Conservation (phyloP, 1,140 invertebrate species). For the Zaprionus gabonicus region DNA sequence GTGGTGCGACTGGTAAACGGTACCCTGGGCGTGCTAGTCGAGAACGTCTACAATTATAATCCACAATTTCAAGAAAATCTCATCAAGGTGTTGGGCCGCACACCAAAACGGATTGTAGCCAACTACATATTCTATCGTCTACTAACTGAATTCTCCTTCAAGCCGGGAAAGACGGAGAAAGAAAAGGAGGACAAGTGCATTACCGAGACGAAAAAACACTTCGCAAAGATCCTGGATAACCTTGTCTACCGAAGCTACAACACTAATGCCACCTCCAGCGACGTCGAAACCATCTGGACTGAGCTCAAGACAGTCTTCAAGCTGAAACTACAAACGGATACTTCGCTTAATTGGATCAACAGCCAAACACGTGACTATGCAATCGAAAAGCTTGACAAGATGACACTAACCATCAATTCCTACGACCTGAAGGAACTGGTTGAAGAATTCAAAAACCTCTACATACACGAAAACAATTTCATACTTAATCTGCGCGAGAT, state of each 20-base stretch:
- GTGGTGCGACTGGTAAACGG: background rate
- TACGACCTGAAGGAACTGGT: background rate
- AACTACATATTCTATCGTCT: background rate
- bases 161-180: background rate
- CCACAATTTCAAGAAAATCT: background rate
- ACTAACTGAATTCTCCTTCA: background rate
- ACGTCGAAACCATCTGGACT: background rate
- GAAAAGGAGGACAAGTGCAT: background rate
- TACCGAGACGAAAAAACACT: background rate
- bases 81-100: background rate
- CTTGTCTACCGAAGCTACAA: background rate
- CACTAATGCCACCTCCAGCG: background rate
- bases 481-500: background rate
- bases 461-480: background rate
- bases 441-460: background rate
- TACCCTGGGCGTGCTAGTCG: background rate
- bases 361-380: background rate
- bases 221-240: background rate
- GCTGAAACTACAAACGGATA: background rate
- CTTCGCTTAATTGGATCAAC: background rate
- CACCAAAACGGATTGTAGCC: background rate
- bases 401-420: background rate
- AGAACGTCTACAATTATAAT: background rate
- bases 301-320: background rate
- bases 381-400: background rate